A percentile compares a stretch with the other conserved stretches of the same genome.
Evolutionary conservation across 2,113 vertebrate genomes (phyloP).

Genomic region (Nestor notabilis): DNA sequence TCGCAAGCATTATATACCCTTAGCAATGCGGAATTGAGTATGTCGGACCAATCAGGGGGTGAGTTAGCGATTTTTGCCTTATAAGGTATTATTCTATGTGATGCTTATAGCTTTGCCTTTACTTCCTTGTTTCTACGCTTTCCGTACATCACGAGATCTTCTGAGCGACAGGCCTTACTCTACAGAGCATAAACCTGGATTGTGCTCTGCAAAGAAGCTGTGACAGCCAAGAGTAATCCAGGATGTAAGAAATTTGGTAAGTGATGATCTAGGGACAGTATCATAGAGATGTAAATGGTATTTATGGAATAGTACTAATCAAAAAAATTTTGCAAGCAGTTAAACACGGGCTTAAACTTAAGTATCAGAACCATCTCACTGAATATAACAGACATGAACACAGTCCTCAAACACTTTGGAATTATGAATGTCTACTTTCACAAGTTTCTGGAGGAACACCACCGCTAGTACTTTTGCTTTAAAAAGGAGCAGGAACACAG

Average conservation of each 20-base stretch:
- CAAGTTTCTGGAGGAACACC: not conserved
- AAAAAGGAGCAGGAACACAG: not conserved
- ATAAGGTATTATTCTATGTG: too few species aligned
- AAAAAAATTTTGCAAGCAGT: not conserved
- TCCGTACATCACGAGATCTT: too few species aligned
- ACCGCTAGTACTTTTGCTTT: not conserved
- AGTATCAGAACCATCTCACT: not conserved
- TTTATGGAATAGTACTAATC: not conserved
- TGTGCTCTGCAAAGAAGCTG: not conserved
- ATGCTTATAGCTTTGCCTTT: too few species aligned
- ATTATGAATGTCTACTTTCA: not conserved
- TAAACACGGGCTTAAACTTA: not conserved
- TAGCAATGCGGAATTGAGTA: too few species aligned
- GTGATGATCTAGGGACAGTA: not conserved
- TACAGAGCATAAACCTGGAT: not conserved
- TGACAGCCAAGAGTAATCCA: not conserved
- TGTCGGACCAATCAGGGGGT: too few species aligned
- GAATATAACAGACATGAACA: not conserved
- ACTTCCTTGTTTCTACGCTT: too few species aligned
- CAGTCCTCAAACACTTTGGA: not conserved
- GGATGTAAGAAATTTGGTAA: not conserved
- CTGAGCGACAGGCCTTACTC: too few species aligned
- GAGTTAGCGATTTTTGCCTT: too few species aligned
- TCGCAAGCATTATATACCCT: too few species aligned
- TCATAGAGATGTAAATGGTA: rapidly evolving